phyloP scores from a whole-genome alignment of 2,888 invertebrate genomes.

The Seladonia tumulorum region DNA sequence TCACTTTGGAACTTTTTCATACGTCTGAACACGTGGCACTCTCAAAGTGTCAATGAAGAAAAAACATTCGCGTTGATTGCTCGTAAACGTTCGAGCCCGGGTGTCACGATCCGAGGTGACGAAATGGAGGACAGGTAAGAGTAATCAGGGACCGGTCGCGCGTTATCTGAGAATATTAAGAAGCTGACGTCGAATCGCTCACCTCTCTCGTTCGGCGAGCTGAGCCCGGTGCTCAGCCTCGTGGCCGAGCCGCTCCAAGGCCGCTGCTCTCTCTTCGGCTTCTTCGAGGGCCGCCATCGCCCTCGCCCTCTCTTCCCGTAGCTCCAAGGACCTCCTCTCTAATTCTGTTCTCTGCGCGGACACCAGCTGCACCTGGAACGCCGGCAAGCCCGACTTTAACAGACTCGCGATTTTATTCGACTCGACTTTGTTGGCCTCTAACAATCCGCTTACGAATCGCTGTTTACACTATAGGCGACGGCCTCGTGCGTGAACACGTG shows the following conservation, averaged over 20 bases:
- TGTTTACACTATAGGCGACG: background rate
- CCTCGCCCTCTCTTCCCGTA: constrained; percentile 92
- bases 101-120: background rate
- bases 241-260: constrained; percentile 90
- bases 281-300: constrained; percentile 93
- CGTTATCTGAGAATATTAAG: constrained; percentile 32
- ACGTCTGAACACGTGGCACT: too few species aligned
- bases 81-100: background rate
- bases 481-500: background rate
- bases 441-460: constrained; percentile 21
- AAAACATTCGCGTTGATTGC: background rate
- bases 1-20: too few species aligned
- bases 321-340: constrained; percentile 91
- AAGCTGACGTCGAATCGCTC: constrained; percentile 66
- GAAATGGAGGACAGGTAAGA: background rate
- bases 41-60: too few species aligned
- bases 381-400: background rate
- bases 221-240: constrained; percentile 84
- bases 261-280: constrained; percentile 93
- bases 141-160: constrained; percentile 5
- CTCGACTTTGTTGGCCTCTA: background rate
- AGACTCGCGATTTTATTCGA: constrained; percentile 3
- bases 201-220: constrained; percentile 85
- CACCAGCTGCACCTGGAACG: constrained; percentile 89
- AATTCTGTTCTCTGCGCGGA: constrained; percentile 93